Conservation (phyloP, 23 tunicate species). For the Botrylloides violaceus region DNA sequence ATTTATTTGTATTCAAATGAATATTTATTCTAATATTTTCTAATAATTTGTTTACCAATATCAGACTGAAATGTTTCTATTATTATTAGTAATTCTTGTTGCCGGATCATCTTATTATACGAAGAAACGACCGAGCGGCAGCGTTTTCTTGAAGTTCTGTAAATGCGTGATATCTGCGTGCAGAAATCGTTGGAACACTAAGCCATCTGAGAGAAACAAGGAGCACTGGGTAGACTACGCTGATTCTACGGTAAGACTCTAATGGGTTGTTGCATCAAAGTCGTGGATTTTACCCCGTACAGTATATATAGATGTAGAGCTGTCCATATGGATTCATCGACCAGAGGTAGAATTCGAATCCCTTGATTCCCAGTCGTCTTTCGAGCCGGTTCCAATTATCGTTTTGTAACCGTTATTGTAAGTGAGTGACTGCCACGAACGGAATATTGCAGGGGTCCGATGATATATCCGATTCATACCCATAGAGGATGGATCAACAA, state of each 20-base stretch:
- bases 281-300: too few relatives aligned
- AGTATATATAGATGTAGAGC: too few relatives aligned
- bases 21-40: too few relatives aligned
- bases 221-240: constrained; percentile 75
- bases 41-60: too few relatives aligned
- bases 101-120: constrained; percentile 51
- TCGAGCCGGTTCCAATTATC: too few relatives aligned
- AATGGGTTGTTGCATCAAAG: neutral
- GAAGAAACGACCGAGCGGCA: constrained; percentile 25
- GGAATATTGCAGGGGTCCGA: too few relatives aligned
- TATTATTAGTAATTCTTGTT: constrained; percentile 37
- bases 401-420: too few relatives aligned
- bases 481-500: too few relatives aligned
- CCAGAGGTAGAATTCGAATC: neutral
- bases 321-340: too few relatives aligned
- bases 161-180: constrained; percentile 63
- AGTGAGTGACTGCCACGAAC: too few relatives aligned
- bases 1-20: too few relatives aligned
- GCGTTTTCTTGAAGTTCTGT: constrained; percentile 66
- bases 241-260: constrained; percentile 59
- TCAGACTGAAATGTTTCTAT: neutral
- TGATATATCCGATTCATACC: neutral
- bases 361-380: too few relatives aligned
- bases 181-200: constrained; percentile 50
- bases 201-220: constrained; percentile 15